Evolutionary conservation across 2,113 vertebrate genomes (phyloP), one percentile per base, ranked within the genome.

Genomic region (Nibea albiflora): DNA sequence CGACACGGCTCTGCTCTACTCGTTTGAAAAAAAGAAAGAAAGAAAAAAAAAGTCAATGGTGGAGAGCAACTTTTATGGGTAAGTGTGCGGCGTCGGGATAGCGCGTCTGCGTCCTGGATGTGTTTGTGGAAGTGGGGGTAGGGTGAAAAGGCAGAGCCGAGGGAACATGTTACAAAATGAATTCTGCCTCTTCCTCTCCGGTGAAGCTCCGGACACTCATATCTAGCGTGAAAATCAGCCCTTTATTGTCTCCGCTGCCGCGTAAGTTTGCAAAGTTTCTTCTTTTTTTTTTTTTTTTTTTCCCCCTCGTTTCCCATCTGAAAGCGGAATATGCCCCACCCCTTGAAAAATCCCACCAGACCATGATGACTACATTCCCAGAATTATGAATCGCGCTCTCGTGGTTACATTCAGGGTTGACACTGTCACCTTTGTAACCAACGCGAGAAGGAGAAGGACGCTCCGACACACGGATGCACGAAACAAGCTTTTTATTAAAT

Each of bases 251-350:
- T 91, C 26, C 47, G 56, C 73, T 52, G 78, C 86, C 79, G 88
- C 64, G 22, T 80, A 90, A 93, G 84, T 93, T 93, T 76, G 84
- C 83, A 75, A 94, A 94, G 85, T 94, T 94, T 87, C 86, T 70
- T 64, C 14, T 92, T 90, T 78, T 73, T 16, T 47, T 85, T 86
- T 92, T 89, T 94, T 93, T 86, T 86, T 69, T 65, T 17, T 90
- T 88, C 24, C 17, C 16, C 73, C 85, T 75, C 15, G 74, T 91
- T 91, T 90, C 89, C 79, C 80, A 90, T 89, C 81, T 84, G 84
- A 84, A 87, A 89, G 84, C 87, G 84, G 92, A 90, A 90, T 82
- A 90, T 86, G 94, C 94, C 94, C 94, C 95, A 94, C 95, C 95
- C 94, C 94, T 94, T 26, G 80, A 90, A 92, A 93, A 90, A 93